Evolutionary conservation across 35 echinoderm and acorn worm genomes (phyloP).

Genomic region (Strongylocentrotus purpuratus): DNA sequence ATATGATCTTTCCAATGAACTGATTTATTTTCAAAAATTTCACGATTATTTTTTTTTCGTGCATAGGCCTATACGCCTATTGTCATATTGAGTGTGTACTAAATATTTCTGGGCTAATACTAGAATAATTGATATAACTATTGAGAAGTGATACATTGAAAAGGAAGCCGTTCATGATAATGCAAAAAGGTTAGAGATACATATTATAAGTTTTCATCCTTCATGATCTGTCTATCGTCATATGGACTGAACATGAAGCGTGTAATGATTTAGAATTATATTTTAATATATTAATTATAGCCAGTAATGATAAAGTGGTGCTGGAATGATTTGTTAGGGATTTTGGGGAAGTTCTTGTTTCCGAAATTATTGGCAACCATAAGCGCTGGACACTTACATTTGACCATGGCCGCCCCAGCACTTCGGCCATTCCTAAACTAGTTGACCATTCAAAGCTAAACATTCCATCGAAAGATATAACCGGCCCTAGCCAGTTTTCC

Average conservation of each 20-base stretch:
- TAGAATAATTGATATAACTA: too few species aligned
- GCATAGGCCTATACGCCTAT: neutral
- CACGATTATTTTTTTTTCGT: neutral
- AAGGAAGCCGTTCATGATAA: too few species aligned
- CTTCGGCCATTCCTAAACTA: neutral
- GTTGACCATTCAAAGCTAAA: neutral
- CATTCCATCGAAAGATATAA: neutral
- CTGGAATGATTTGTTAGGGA: neutral
- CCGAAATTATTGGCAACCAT: neutral
- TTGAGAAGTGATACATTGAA: too few species aligned
- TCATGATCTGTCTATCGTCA: too few species aligned
- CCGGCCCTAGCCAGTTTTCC: neutral
- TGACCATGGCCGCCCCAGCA: neutral
- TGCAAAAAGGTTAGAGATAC: too few species aligned
- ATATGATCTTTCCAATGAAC: neutral
- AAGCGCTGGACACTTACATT: neutral
- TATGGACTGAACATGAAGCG: too few species aligned
- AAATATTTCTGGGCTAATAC: too few species aligned
- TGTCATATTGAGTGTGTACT: too few species aligned
- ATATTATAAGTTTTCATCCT: too few species aligned
- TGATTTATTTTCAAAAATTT: neutral
- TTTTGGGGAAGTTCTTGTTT: neutral
- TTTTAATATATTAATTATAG: too few species aligned
- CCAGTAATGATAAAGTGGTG: too few species aligned
- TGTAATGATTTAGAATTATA: too few species aligned